Conservation (phyloP, 2,113 vertebrate genomes). For the Gymnocephalus cernua region DNA sequence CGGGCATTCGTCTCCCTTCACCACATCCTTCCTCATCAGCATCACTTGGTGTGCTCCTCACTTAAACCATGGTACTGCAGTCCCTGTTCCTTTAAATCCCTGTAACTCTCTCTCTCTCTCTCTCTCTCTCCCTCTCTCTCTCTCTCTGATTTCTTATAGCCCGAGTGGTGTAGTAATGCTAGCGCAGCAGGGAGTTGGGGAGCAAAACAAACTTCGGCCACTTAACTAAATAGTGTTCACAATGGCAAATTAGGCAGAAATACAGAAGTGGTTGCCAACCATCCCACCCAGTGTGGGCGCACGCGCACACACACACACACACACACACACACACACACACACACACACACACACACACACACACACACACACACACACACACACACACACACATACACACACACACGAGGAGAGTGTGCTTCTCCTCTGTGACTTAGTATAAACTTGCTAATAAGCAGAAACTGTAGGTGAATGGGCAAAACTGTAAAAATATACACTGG, state of each 20-base stretch:
- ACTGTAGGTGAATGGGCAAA: slow-evolving; percentile 71
- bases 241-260: slow-evolving; percentile 75
- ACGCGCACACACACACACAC: slow-evolving; percentile 45
- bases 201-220: slow-evolving; percentile 71
- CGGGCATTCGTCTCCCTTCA: slow-evolving; percentile 58
- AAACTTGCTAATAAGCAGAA: slow-evolving; percentile 73
- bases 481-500: slow-evolving; percentile 69
- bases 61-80: slow-evolving; percentile 46
- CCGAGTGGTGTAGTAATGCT: slow-evolving; percentile 53
- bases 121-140: neutral
- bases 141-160: slow-evolving; percentile 41
- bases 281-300: slow-evolving; percentile 49
- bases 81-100: slow-evolving; percentile 35
- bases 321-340: slow-evolving; percentile 42
- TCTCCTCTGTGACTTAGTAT: slow-evolving; percentile 84
- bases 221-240: slow-evolving; percentile 73
- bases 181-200: slow-evolving; percentile 68
- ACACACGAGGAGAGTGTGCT: slow-evolving; percentile 8
- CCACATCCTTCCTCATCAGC: slow-evolving; percentile 68
- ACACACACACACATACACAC: slow-evolving; percentile 20
- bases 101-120: neutral
- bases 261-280: slow-evolving; percentile 53
- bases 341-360: slow-evolving; percentile 9
- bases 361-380: slow-evolving; percentile 44
- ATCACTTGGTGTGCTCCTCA: slow-evolving; percentile 38